Evolutionary conservation across 2,113 vertebrate genomes (phyloP).

Genomic region (Poicephalus gulielmi): DNA sequence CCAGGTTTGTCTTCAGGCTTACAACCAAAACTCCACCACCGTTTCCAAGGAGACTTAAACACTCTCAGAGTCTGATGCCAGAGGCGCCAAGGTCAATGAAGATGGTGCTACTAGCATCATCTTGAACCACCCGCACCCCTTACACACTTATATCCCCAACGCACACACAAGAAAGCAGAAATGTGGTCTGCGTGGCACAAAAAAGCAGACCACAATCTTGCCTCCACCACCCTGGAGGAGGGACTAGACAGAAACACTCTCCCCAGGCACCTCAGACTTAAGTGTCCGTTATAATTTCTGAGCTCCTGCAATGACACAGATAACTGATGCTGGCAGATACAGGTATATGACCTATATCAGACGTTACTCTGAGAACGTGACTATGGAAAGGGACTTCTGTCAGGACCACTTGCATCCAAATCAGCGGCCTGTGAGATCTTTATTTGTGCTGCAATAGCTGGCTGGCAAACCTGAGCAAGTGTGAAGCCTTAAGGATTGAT

Average conservation of each 20-base stretch:
- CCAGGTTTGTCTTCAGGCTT: neutral
- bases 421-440: neutral
- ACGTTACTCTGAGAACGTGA: accelerated
- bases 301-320: neutral
- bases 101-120: neutral
- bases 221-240: neutral
- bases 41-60: neutral
- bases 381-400: neutral
- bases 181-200: accelerated
- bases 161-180: neutral
- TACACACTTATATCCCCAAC: neutral
- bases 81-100: accelerated
- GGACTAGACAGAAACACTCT: neutral
- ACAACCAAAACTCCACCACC: neutral
- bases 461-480: neutral
- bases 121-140: neutral
- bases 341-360: neutral
- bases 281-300: neutral
- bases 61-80: neutral
- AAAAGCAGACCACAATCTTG: accelerated
- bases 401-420: neutral
- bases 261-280: accelerated
- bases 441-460: neutral
- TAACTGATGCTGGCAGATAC: neutral
- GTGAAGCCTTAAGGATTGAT: accelerated